A percentile compares a stretch with the other conserved stretches of the same genome.
phyloP scores from a whole-genome alignment of 2,888 invertebrate genomes.

The Itoplectis maculator region DNA sequence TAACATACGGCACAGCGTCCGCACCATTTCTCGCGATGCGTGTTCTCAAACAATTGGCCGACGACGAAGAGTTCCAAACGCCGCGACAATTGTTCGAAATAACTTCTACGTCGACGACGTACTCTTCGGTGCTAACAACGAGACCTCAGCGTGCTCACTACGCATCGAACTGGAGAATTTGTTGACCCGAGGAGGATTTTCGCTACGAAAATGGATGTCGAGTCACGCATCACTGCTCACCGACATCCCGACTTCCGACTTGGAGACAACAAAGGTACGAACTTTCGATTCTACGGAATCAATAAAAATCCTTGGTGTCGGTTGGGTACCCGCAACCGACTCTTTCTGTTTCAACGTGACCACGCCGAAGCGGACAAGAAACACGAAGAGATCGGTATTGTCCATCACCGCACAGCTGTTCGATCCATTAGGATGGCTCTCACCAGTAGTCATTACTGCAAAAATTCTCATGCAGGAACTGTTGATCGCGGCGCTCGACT shows the following conservation, averaged over 20 bases:
- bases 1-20: constrained; percentile 71
- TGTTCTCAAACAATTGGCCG: constrained; percentile 68
- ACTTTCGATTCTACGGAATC: constrained; percentile 9
- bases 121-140: constrained; percentile 43
- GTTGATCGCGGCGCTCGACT: constrained; percentile 6
- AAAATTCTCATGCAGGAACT: constrained; percentile 33
- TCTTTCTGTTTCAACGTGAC: constrained; percentile 8
- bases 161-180: background rate
- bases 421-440: constrained; percentile 41
- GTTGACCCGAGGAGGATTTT: constrained; percentile 10
- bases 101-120: constrained; percentile 72
- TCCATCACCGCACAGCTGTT: constrained; percentile 27
- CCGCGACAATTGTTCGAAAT: constrained; percentile 50
- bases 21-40: constrained; percentile 71
- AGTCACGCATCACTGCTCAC: background rate
- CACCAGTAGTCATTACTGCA: constrained; percentile 3
- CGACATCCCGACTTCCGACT: background rate
- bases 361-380: background rate
- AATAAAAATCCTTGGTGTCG: constrained; percentile 26
- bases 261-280: background rate
- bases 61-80: constrained; percentile 61
- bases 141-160: background rate
- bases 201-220: constrained; percentile 18
- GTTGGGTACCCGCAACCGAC: constrained; percentile 16
- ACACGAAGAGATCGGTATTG: constrained; percentile 25